Evolutionary conservation across 2,113 vertebrate species (phyloP).

Genomic region (Thomomys bottae): DNA sequence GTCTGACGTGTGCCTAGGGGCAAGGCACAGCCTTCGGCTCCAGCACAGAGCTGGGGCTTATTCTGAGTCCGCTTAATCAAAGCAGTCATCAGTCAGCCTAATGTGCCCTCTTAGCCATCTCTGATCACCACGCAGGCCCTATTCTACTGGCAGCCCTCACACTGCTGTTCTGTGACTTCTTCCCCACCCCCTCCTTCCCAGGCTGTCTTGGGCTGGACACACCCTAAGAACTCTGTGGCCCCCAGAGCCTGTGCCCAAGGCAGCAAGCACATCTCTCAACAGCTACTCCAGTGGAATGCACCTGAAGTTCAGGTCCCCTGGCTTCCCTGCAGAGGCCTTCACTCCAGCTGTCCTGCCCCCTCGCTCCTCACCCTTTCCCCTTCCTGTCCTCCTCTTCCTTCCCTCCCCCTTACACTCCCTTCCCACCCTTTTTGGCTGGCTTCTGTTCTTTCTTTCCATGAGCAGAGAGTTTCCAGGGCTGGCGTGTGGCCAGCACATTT

Average conservation of each 20-base stretch:
- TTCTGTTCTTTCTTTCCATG: slow-evolving; percentile 79
- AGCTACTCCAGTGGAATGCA: background rate
- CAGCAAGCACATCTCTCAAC: background rate
- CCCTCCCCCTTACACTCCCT: background rate
- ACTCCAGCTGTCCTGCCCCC: slow-evolving; percentile 38
- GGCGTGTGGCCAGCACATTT: slow-evolving; percentile 81
- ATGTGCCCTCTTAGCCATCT: background rate
- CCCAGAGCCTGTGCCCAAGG: too few relatives aligned
- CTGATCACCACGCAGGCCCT: background rate
- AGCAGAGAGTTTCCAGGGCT: slow-evolving; percentile 85
- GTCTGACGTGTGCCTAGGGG: accelerated
- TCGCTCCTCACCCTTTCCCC: background rate
- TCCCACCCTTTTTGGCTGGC: slow-evolving; percentile 69
- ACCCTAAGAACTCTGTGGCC: background rate
- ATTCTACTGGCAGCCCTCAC: background rate
- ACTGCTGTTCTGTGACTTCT: background rate
- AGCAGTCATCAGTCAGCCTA: background rate
- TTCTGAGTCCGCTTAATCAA: background rate
- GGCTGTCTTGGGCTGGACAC: background rate
- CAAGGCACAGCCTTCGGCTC: background rate
- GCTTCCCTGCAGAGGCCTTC: background rate
- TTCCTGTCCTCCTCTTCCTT: slow-evolving; percentile 37
- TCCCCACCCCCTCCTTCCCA: background rate
- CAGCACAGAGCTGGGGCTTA: background rate
- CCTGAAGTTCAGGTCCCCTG: background rate